A percentile compares a stretch with the other conserved stretches of the same genome.
Conservation (phyloP, 2,888 invertebrate species). For the Lagria hirta region DNA sequence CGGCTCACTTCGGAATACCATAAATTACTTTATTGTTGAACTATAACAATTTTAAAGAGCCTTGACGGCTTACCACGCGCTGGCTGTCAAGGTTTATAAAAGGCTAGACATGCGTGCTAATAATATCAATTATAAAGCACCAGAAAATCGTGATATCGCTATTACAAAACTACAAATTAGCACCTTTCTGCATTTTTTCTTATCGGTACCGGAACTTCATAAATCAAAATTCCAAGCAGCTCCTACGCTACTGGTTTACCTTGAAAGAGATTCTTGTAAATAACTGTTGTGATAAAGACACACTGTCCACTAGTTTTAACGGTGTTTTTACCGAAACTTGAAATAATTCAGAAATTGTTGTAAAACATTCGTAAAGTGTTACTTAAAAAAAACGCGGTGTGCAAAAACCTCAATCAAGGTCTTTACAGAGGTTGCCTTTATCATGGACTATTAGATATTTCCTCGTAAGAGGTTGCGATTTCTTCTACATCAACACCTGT, state of each 20-base stretch:
- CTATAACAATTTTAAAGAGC: constrained; percentile 10
- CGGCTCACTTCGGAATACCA: too few species aligned
- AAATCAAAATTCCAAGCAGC: not conserved
- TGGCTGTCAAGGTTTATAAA: constrained; percentile 21
- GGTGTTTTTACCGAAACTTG: constrained; percentile 13
- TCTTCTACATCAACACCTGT: too few species aligned
- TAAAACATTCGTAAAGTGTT: too few species aligned
- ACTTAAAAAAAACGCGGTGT: too few species aligned
- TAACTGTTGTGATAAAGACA: constrained; percentile 17
- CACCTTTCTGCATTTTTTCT: too few species aligned
- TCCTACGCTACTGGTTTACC: constrained; percentile 14
- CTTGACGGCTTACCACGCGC: constrained; percentile 20
- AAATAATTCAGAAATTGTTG: too few species aligned
- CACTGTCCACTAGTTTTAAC: constrained; percentile 7
- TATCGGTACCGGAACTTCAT: not conserved
- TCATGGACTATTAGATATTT: too few species aligned
- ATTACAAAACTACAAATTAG: too few species aligned
- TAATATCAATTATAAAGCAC: constrained; percentile 13
- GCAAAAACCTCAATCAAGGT: too few species aligned
- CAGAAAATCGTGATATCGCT: constrained; percentile 11
- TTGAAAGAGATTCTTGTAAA: constrained; percentile 14
- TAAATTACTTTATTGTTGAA: constrained; percentile 14
- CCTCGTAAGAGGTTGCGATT: too few species aligned
- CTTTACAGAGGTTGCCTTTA: too few species aligned
- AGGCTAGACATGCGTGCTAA: constrained; percentile 23